Base-by-base conservation (phyloP, 2,888 invertebrate species). In the Periphyllus acericola region DNA sequence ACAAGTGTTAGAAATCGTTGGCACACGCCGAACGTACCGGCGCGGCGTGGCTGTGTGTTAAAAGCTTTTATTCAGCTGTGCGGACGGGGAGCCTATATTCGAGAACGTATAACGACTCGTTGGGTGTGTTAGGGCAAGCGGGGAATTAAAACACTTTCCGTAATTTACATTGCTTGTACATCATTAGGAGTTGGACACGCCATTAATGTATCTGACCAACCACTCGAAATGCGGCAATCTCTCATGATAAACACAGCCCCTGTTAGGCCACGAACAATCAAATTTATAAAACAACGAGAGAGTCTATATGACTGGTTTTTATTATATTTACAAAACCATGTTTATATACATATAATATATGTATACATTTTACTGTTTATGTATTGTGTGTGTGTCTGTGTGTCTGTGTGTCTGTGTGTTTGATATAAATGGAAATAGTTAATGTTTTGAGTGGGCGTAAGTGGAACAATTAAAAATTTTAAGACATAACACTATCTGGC, bases 111-210 rank as follows among this genome's bases (percentile, higher is more conserved):
- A 81, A 75, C 76, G 76, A 66, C 40, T 32, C 66, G 21, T 34
- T n/a, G 36, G 29, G 66, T 17, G n/a, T 32, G 34, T 14, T 25
- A 29, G 60, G 29, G n/a, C n/a, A 19, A 60, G 83, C 40, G 66
- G 86, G 80, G 86, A 74, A 87, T 87, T 87, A 87, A 87, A 87
- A 79, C 86, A 74, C 80, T 87, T 80, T 87, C 74, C 74, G 86
- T 87, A 87, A 87, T 87, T 87, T 80, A 87, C 86, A 87, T 80
- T 87, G 86, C 86, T 87, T 87, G 86, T 87, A 87, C 86, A 81
- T 81, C 86, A 80, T 87, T 87, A 87, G 80, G 19, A 60, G 80
- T 87, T 71, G 86, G 80, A 80, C 86, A 87, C 80, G n/a, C 86
- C 80, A 87, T 87, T 87, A 87, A 74, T 40, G 76, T 66, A 66